Conservation (phyloP, 37 sponge, comb jelly and placozoan species). For the Beroe ovata region DNA sequence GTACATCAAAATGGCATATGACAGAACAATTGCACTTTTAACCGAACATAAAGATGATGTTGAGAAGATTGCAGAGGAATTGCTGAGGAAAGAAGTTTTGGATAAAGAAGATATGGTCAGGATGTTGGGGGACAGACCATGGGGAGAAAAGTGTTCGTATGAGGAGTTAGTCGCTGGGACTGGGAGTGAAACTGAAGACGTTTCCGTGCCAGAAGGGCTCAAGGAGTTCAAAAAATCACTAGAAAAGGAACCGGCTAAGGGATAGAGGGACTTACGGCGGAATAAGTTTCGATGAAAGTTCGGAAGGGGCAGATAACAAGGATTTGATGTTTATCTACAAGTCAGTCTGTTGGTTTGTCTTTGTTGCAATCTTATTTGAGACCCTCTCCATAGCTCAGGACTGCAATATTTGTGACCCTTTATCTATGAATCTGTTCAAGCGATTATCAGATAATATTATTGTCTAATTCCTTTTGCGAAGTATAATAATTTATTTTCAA, state of each 20-base stretch:
- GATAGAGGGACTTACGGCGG: too few relatives aligned
- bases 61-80: constrained; percentile 76
- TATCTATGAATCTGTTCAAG: too few relatives aligned
- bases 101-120: constrained; percentile 94
- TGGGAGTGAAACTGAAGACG: constrained; percentile 56
- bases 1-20: constrained; percentile 50
- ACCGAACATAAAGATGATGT: constrained; percentile 77
- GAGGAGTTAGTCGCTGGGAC: constrained; percentile 97
- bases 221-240: background rate
- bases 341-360: too few relatives aligned
- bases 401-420: too few relatives aligned
- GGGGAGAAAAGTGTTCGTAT: constrained; percentile 94
- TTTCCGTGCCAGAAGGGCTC: constrained; percentile 58
- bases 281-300: too few relatives aligned
- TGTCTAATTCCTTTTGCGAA: too few relatives aligned
- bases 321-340: too few relatives aligned
- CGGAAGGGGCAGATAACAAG: too few relatives aligned
- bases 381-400: too few relatives aligned
- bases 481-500: too few relatives aligned
- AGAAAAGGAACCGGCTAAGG: background rate
- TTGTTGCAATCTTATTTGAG: too few relatives aligned
- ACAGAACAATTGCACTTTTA: constrained; percentile 63
- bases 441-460: too few relatives aligned
- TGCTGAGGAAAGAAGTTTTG: constrained; percentile 87
- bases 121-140: constrained; percentile 84